These are phyloP conservation scores for Gobionotothen gibberifrons DNA, from an alignment of 2,797 vertebrate genomes.

Conservation along the genomic window DNA sequence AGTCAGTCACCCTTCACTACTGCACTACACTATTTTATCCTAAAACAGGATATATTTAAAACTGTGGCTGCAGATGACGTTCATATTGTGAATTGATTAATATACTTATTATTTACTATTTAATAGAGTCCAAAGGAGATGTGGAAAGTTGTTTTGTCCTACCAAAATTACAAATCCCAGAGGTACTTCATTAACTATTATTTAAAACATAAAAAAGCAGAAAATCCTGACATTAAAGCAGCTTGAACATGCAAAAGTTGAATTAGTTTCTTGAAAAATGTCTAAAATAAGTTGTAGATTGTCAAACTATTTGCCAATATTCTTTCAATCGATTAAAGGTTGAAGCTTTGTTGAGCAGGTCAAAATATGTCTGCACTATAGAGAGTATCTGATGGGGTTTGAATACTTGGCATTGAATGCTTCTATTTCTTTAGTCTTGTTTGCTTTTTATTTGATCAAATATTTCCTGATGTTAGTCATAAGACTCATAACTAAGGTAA, in stretches of 20 bases:
- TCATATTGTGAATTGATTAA: neutral
- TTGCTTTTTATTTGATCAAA: constrained; percentile 8
- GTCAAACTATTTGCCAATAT: neutral
- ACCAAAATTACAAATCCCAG: neutral
- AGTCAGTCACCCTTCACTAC: neutral
- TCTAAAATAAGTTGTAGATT: neutral
- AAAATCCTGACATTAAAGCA: neutral
- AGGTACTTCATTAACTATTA: neutral
- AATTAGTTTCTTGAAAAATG: neutral
- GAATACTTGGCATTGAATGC: neutral
- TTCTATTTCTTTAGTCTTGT: constrained; percentile 8
- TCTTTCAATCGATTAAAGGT: neutral
- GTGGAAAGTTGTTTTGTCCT: neutral
- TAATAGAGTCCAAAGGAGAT: neutral
- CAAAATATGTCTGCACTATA: neutral
- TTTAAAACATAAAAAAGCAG: neutral
- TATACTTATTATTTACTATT: neutral
- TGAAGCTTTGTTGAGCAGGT: neutral
- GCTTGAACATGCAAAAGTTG: neutral
- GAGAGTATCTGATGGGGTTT: neutral
- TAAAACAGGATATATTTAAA: neutral
- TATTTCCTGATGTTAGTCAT: constrained; percentile 9
- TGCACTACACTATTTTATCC: constrained; percentile 5
- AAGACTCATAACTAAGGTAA: too few relatives aligned
- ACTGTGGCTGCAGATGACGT: neutral